These are phyloP conservation scores for Spilarctia lutea DNA, from an alignment of 2,888 invertebrate species.

Conservation along the genomic window DNA sequence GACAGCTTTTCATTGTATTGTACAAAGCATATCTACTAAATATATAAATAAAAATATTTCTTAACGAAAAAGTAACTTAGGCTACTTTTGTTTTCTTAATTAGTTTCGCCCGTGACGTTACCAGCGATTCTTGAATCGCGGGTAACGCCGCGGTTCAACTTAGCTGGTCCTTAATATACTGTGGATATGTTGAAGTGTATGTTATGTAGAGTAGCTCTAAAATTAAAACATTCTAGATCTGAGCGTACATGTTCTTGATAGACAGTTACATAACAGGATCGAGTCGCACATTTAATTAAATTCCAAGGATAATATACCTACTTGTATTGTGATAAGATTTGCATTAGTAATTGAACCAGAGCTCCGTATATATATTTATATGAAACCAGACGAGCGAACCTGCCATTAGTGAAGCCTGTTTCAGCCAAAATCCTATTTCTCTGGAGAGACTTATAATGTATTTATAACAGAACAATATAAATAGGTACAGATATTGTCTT, in stretches of 20 bases:
- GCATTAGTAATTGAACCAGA: conserved; percentile 44
- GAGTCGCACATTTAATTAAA: conserved; percentile 44
- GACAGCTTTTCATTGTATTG: too few species aligned
- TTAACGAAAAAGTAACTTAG: too few species aligned
- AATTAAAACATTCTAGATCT: neutral
- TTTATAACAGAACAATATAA: conserved; percentile 11
- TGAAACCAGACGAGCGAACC: neutral
- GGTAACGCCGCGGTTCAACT: too few species aligned
- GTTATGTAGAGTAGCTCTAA: neutral
- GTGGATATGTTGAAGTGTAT: neutral
- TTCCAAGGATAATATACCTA: conserved; percentile 45
- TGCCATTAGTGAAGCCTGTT: conserved; percentile 9
- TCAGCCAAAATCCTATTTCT: conserved; percentile 4
- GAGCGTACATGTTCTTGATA: neutral
- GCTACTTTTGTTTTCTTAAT: too few species aligned
- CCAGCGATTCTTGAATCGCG: too few species aligned
- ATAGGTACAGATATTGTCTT: neutral
- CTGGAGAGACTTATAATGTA: conserved; percentile 2
- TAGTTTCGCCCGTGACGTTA: too few species aligned
- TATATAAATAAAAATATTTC: too few species aligned
- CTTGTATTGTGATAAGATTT: conserved; percentile 45
- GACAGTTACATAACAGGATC: conserved; percentile 20
- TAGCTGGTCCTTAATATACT: neutral
- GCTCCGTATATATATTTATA: conserved; percentile 7
- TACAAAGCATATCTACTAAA: too few species aligned